Conservation (phyloP, 2,888 invertebrate species). For the Glyphotaelius pellucidus region DNA sequence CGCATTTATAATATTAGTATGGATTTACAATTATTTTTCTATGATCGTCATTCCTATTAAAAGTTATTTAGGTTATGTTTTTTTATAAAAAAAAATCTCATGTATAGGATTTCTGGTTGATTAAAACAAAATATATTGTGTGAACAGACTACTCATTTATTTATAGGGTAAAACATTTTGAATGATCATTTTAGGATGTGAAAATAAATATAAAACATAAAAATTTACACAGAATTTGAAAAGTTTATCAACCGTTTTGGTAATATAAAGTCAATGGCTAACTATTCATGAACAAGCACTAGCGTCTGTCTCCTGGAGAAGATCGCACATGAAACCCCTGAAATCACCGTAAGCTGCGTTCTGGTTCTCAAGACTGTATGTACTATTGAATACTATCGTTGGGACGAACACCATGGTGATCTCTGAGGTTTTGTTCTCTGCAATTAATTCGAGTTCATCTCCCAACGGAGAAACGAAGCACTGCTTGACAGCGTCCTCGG, state of each 20-base stretch:
- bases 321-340: slow-evolving; percentile 53
- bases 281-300: neutral
- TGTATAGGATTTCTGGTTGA: neutral
- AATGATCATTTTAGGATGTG: too few relatives aligned
- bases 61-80: too few relatives aligned
- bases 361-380: slow-evolving; percentile 67
- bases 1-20: too few relatives aligned
- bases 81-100: too few relatives aligned
- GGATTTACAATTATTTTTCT: too few relatives aligned
- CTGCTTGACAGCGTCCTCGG: slow-evolving; percentile 67
- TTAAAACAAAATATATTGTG: neutral
- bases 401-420: slow-evolving; percentile 72
- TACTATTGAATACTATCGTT: slow-evolving; percentile 71
- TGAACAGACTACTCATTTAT: neutral
- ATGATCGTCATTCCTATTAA: too few relatives aligned
- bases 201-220: neutral
- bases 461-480: slow-evolving; percentile 57
- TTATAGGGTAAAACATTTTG: neutral
- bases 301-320: slow-evolving; percentile 49
- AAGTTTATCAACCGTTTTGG: neutral
- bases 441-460: slow-evolving; percentile 70
- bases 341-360: slow-evolving; percentile 60
- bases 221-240: neutral
- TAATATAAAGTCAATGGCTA: neutral
- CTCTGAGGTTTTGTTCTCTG: slow-evolving; percentile 69